Evolutionary conservation across 2,888 invertebrate genomes (phyloP).

Genomic region (Imbricaverruca yamaguchii): DNA sequence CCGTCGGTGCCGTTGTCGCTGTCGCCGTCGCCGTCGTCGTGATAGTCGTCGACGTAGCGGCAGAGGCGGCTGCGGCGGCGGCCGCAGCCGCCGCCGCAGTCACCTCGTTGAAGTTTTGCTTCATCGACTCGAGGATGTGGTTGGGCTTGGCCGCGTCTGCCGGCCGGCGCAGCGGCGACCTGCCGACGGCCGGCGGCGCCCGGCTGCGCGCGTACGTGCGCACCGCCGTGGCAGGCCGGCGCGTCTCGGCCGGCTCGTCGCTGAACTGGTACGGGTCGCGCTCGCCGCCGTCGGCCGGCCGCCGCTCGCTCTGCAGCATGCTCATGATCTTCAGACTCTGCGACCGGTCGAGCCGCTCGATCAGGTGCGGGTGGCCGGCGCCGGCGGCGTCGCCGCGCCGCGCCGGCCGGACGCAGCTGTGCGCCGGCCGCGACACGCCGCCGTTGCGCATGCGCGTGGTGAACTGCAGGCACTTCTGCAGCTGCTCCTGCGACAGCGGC

Average conservation of each 20-base stretch:
- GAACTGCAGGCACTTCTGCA: conserved; percentile 12
- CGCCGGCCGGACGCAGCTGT: background rate
- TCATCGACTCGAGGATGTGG: conserved; percentile 15
- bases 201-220: background rate
- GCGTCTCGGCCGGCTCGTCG: background rate
- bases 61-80: background rate
- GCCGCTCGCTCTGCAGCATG: background rate
- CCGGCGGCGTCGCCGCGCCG: background rate
- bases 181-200: background rate
- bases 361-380: background rate
- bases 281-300: background rate
- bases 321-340: background rate
- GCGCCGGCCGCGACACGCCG: conserved; percentile 14
- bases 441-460: conserved; percentile 15
- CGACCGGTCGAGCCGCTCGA: conserved; percentile 2
- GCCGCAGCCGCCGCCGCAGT: background rate
- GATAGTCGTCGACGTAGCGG: background rate
- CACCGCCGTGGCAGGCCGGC: background rate
- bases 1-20: too few species aligned
- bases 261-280: conserved; percentile 13
- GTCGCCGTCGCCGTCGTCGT: too few species aligned
- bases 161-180: background rate
- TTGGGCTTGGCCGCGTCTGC: background rate
- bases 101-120: conserved; percentile 13
- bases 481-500: background rate